A percentile compares a stretch with the other conserved stretches of the same genome.
Conservation (phyloP, 2,113 vertebrate species). For the Sceloporus tristichus region DNA sequence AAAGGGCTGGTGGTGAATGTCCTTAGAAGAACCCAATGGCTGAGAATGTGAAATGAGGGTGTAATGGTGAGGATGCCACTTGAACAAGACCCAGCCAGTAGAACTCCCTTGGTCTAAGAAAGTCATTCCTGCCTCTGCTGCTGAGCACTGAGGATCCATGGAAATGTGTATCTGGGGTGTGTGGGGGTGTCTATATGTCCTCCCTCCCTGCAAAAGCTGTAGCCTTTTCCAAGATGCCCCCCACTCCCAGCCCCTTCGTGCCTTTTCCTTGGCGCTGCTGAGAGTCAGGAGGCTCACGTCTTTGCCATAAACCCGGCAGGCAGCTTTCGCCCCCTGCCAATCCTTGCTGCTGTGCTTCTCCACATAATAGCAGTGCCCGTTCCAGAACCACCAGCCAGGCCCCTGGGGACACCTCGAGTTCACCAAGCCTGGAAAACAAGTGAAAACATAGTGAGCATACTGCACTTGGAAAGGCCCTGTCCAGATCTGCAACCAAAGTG, state of each 20-base stretch:
- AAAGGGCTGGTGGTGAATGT: too few species aligned
- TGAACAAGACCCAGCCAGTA: too few species aligned
- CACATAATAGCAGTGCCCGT: conserved; percentile 44
- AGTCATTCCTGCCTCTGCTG: background rate
- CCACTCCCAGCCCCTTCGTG: accelerated
- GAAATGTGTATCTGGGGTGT: too few species aligned
- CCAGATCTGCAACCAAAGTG: too few species aligned
- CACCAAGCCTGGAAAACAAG: conserved; percentile 28
- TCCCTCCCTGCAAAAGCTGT: background rate
- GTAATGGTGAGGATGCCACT: background rate
- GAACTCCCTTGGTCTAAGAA: background rate
- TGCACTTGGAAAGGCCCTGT: too few species aligned
- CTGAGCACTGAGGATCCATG: background rate
- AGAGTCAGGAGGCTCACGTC: conserved; percentile 2
- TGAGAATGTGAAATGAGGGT: too few species aligned
- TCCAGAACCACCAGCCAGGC: conserved; percentile 50
- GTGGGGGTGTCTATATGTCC: background rate
- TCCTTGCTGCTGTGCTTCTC: conserved; percentile 10
- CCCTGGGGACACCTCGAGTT: conserved; percentile 15
- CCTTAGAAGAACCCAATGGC: too few species aligned
- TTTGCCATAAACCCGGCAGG: conserved; percentile 14
- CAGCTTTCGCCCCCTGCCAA: conserved; percentile 9
- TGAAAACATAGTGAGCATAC: background rate
- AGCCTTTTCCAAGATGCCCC: background rate
- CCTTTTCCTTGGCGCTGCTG: conserved; percentile 37